Percentiles rank a stretch among this genome's conserved stretches.
Conservation (phyloP, 1,140 invertebrate species). For the Leptopilina boulardi region DNA sequence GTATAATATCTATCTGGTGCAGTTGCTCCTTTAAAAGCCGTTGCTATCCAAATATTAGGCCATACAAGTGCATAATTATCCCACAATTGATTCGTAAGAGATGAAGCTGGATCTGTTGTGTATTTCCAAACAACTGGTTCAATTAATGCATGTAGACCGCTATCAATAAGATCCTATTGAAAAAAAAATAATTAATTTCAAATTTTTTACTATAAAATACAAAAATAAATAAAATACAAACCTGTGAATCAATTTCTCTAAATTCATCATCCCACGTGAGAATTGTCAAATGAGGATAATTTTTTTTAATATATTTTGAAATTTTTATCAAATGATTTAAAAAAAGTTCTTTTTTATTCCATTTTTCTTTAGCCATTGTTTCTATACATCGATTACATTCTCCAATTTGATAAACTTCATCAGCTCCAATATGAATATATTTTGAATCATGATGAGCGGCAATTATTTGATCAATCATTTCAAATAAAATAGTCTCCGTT, state of each 20-base stretch:
- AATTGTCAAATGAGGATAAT: slow-evolving; percentile 80
- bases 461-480: slow-evolving; percentile 91
- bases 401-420: slow-evolving; percentile 90
- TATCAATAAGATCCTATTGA: slow-evolving; percentile 64
- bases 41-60: slow-evolving; percentile 90
- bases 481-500: slow-evolving; percentile 82
- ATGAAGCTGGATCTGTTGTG: slow-evolving; percentile 78
- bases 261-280: slow-evolving; percentile 98
- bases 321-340: slow-evolving; percentile 82
- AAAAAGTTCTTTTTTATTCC: slow-evolving; percentile 80
- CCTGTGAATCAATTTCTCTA: slow-evolving; percentile 80
- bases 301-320: slow-evolving; percentile 78
- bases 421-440: slow-evolving; percentile 88
- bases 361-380: slow-evolving; percentile 72
- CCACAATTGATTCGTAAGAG: slow-evolving; percentile 81
- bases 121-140: slow-evolving; percentile 91
- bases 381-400: slow-evolving; percentile 84
- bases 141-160: slow-evolving; percentile 81
- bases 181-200: not conserved
- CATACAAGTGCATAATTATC: slow-evolving; percentile 89
- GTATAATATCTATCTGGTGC: slow-evolving; percentile 83
- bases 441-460: slow-evolving; percentile 78
- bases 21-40: slow-evolving; percentile 93
- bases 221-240: slow-evolving; percentile 21
- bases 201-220: not conserved